Conservation (phyloP, 2,888 invertebrate species). For the Agonopterix alstromeriana region DNA sequence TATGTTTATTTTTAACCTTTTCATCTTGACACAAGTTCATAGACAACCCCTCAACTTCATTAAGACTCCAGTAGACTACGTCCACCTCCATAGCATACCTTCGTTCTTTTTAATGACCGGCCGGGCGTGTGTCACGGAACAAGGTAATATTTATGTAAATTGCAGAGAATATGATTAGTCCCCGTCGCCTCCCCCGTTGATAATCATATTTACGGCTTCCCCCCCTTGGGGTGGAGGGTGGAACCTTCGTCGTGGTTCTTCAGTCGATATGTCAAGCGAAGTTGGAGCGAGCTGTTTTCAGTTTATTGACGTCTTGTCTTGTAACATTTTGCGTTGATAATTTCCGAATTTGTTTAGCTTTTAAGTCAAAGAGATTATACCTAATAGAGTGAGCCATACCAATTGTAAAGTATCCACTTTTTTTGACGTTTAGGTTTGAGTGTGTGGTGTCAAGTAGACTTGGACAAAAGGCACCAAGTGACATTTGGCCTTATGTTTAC, state of each 20-base stretch:
- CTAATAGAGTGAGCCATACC: no score
- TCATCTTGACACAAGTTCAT: no score
- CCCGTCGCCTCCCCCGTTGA: conserved; percentile 71
- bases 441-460: no score
- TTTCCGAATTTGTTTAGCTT: no score
- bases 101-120: conserved; percentile 28
- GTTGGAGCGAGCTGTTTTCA: background rate
- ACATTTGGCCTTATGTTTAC: no score
- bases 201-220: conserved; percentile 73
- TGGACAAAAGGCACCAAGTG: no score
- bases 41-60: conserved; percentile 9
- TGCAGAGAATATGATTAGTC: conserved; percentile 76
- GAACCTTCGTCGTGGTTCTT: conserved; percentile 1
- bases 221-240: conserved; percentile 15
- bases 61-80: background rate
- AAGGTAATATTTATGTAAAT: conserved; percentile 76
- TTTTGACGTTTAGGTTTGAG: no score
- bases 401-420: no score
- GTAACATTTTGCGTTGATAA: no score
- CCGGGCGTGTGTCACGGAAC: conserved; percentile 68
- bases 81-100: conserved; percentile 1
- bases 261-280: conserved; percentile 10
- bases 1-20: no score
- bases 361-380: no score
- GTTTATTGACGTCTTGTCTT: no score